A percentile compares a stretch with the other conserved stretches of the same genome.
Evolutionary conservation across 1,140 invertebrate genomes (phyloP).

Genomic region (Megalonaias nervosa): DNA sequence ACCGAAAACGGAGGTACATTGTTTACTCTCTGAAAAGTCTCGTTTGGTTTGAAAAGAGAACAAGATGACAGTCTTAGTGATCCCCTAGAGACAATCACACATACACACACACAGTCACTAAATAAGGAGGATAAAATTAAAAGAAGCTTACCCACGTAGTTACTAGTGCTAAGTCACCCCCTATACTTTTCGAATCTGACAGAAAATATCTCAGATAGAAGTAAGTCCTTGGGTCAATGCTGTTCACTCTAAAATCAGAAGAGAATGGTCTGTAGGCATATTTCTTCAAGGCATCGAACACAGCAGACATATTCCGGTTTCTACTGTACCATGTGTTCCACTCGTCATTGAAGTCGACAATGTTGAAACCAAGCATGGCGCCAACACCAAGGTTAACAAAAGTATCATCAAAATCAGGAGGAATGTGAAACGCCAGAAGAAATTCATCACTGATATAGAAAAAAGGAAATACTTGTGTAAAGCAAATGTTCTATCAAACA

Average conservation of each 20-base stretch:
- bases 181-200: slow-evolving; percentile 31
- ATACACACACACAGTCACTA: not conserved
- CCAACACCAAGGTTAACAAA: slow-evolving; percentile 66
- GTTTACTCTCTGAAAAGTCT: too few relatives aligned
- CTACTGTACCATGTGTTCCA: slow-evolving; percentile 40
- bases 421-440: slow-evolving; percentile 57
- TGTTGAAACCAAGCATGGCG: slow-evolving; percentile 40
- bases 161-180: slow-evolving; percentile 54
- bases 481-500: not conserved
- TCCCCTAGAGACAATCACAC: too few relatives aligned
- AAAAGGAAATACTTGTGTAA: not conserved
- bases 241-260: slow-evolving; percentile 44
- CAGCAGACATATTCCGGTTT: slow-evolving; percentile 55
- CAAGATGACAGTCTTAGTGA: too few relatives aligned
- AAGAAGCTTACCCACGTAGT: slow-evolving; percentile 60
- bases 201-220: slow-evolving; percentile 57
- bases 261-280: slow-evolving; percentile 65
- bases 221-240: slow-evolving; percentile 63
- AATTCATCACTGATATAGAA: slow-evolving; percentile 40
- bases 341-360: slow-evolving; percentile 35
- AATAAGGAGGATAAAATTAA: not conserved
- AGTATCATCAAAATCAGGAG: slow-evolving; percentile 68
- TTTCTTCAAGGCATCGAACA: slow-evolving; percentile 51
- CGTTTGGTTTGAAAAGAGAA: too few relatives aligned
- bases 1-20: too few relatives aligned